Evolutionary conservation across 23 tunicate species (phyloP).

Genomic region (Halocynthia aurantium): DNA sequence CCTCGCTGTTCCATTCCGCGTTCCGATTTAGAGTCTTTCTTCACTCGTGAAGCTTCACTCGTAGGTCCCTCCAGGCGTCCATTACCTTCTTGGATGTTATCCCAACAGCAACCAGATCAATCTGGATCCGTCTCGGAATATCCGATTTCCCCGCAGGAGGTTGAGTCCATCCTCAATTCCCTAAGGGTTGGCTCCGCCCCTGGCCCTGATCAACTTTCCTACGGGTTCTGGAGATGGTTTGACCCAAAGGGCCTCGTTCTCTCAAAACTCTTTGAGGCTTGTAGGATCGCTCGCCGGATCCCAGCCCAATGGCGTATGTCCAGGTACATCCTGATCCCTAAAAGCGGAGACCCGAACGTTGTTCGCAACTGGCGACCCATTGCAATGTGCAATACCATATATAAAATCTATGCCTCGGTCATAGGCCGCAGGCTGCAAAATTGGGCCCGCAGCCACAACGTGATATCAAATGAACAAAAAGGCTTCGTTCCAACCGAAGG

Average conservation of each 20-base stretch:
- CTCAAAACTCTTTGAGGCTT: background rate
- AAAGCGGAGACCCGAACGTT: background rate
- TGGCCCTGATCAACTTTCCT: conserved; percentile 17
- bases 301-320: conserved; percentile 7
- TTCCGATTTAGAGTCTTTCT: no score
- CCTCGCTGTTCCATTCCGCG: no score
- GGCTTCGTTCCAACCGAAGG: conserved; percentile 16
- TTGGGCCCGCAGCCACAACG: background rate
- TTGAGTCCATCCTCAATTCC: background rate
- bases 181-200: background rate
- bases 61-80: no score
- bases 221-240: conserved; percentile 9
- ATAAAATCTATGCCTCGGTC: conserved; percentile 6
- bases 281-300: background rate
- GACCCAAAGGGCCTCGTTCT: background rate
- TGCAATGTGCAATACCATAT: background rate
- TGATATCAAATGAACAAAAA: conserved; percentile 1
- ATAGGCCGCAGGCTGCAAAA: conserved; percentile 5
- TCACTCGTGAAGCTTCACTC: no score
- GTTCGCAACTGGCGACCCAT: no score
- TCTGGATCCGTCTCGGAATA: background rate
- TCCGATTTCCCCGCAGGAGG: background rate
- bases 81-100: no score
- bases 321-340: background rate
- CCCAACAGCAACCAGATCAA: no score